phyloP scores from a whole-genome alignment of 1,140 invertebrate genomes.

The Drosophila sproati region DNA sequence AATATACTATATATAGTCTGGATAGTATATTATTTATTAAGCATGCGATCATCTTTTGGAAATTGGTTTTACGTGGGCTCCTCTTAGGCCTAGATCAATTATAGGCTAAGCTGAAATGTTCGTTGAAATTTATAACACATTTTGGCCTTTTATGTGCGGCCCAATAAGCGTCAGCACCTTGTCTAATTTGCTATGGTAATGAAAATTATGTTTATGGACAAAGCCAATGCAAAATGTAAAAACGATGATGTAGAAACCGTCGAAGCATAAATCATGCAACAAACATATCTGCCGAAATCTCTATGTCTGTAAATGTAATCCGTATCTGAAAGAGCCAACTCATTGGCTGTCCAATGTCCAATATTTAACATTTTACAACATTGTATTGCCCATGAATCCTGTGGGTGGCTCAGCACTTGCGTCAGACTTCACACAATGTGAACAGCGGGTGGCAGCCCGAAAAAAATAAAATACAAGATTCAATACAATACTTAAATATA shows the following conservation, averaged over 20 bases:
- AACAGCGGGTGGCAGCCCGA: constrained; percentile 63
- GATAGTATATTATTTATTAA: constrained; percentile 22
- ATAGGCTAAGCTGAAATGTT: constrained; percentile 12
- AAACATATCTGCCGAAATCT: constrained; percentile 26
- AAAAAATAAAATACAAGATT: background rate
- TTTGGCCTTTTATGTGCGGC: constrained; percentile 38
- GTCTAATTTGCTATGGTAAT: constrained; percentile 83
- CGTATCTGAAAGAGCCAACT: constrained; percentile 38
- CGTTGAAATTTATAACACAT: constrained; percentile 60
- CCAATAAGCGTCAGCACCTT: constrained; percentile 82
- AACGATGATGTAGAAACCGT: constrained; percentile 13
- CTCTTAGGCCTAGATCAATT: constrained; percentile 34
- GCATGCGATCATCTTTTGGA: constrained; percentile 41
- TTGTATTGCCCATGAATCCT: constrained; percentile 54
- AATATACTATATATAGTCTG: constrained; percentile 1
- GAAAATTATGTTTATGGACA: constrained; percentile 75
- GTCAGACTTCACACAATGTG: constrained; percentile 55
- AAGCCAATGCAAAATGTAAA: constrained; percentile 67
- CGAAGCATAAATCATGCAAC: constrained; percentile 71
- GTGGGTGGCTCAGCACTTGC: constrained; percentile 69
- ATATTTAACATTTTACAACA: constrained; percentile 48
- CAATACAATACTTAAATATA: background rate
- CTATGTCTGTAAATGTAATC: background rate
- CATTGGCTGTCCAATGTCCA: constrained; percentile 36
- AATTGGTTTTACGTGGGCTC: constrained; percentile 37